Percentiles rank a stretch among this genome's conserved stretches.
Evolutionary conservation across 2,797 vertebrate species (phyloP).

Genomic region (Sylvilagus floridanus): DNA sequence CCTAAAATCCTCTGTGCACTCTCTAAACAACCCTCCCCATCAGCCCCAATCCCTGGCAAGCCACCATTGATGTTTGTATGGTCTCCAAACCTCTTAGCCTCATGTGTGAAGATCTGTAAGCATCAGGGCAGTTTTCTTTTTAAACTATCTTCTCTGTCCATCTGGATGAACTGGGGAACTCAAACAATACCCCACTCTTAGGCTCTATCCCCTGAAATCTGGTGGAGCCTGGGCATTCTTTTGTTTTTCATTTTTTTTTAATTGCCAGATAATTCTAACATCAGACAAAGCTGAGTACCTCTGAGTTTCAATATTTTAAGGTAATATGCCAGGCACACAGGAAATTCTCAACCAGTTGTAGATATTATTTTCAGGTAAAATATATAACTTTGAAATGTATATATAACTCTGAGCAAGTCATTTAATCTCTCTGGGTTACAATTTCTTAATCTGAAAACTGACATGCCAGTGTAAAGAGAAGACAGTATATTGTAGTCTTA

Average conservation of each 20-base stretch:
- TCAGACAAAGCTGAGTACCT: neutral
- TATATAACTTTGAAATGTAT: neutral
- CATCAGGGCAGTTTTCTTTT: neutral
- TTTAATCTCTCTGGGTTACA: neutral
- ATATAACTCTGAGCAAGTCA: neutral
- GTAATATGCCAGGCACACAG: neutral
- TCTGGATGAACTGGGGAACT: neutral
- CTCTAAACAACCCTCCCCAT: neutral
- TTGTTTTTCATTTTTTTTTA: neutral
- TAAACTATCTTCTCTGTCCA: neutral
- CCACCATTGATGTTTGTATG: neutral
- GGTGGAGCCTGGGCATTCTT: neutral
- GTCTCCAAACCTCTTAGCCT: neutral
- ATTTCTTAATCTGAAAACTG: constrained; percentile 60
- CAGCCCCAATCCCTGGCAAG: neutral
- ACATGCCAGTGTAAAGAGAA: neutral
- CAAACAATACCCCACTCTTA: neutral
- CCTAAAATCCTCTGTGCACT: neutral
- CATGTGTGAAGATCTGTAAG: neutral
- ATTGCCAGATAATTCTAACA: neutral
- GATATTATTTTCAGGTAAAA: constrained; percentile 52
- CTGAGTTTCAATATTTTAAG: constrained; percentile 57
- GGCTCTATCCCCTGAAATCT: neutral
- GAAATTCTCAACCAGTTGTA: constrained; percentile 3
- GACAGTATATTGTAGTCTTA: neutral